Evolutionary conservation across 2,113 vertebrate genomes (phyloP), one percentile per base, ranked within the genome.

Genomic region (Silurus meridionalis): DNA sequence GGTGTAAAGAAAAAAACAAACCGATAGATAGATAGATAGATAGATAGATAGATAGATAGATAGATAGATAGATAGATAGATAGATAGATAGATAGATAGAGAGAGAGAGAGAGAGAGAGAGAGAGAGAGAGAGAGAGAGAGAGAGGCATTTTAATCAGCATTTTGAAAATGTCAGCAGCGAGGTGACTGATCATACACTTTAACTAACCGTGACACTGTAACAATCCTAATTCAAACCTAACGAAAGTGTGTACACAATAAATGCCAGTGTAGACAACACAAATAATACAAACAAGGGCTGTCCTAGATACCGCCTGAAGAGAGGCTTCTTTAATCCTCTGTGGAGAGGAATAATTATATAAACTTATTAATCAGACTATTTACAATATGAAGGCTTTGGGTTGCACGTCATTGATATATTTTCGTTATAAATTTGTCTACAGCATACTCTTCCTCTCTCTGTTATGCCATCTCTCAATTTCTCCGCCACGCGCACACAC

Each of bases 311-410:
- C 50, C 19, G 52, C 28, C 23, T 57, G 25, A 48, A 61, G 28
- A 23, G 57, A 28, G 21, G 23, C 17, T 21, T 10, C 78, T 60
- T 80, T 61, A 80, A 61, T 61, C 57, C 57, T 80, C 57, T 80
- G 57, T 23, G 78, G 57, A 61, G 28, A 21, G 37, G n/a, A 37
- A 8, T 79, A 67, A 67, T 58, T 85, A 80, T 9, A 85, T 25
- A 80, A 2, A 75, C 13, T 48, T 37, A 69, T 69, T 69, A 85
- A 85, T 85, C 74, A 85, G 63, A 57, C 17, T 57, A 67, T 78
- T 69, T 80, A 67, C 25, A 17, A 28, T 69, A 79, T 58, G 6
- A 4, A 9, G 15, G 14, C 28, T 80, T 14, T 1, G 25, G 10
- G 77, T 50, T 55, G 58, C 46, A 19, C 75, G 58, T 64, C 75